Conservation (phyloP, 2,888 invertebrate species). For the Andrena fulva region DNA sequence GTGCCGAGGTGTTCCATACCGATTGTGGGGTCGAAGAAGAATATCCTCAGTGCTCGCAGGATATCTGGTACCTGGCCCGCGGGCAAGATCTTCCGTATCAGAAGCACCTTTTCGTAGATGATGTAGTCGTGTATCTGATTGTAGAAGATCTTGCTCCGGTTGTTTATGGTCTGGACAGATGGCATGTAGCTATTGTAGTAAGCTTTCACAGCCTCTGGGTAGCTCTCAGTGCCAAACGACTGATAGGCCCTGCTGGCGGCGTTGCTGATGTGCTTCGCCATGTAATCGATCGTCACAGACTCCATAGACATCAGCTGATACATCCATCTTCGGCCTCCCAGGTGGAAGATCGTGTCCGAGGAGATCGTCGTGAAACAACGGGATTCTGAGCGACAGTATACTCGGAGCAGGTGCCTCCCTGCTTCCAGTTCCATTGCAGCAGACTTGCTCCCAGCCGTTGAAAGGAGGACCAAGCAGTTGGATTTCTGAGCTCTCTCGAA, state of each 20-base stretch:
- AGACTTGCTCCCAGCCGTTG: constrained; percentile 64
- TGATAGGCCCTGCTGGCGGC: constrained; percentile 54
- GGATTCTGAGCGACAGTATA: constrained; percentile 62
- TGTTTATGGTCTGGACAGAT: not conserved
- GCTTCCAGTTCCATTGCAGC: constrained; percentile 69
- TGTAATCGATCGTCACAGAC: constrained; percentile 57
- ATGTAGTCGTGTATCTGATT: constrained; percentile 64
- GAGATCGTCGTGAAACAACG: constrained; percentile 61
- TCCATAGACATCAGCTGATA: constrained; percentile 73
- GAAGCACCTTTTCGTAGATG: constrained; percentile 56
- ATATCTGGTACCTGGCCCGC: constrained; percentile 17
- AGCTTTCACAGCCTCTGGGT: constrained; percentile 47
- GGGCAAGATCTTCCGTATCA: constrained; percentile 40
- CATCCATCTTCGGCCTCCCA: constrained; percentile 70
- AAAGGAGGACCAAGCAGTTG: constrained; percentile 26
- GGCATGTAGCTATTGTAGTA: constrained; percentile 73
- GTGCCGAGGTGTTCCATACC: constrained; percentile 16
- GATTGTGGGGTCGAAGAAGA: constrained; percentile 69
- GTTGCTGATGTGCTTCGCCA: constrained; percentile 53
- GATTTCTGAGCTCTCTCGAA: constrained; percentile 44
- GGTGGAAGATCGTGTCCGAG: constrained; percentile 71
- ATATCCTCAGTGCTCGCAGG: constrained; percentile 67
- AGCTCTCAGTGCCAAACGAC: constrained; percentile 67
- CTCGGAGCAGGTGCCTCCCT: constrained; percentile 72
- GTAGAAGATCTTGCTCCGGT: constrained; percentile 15